Evolutionary conservation across 2,797 vertebrate genomes (phyloP).

Genomic region (Choloepus didactylus): DNA sequence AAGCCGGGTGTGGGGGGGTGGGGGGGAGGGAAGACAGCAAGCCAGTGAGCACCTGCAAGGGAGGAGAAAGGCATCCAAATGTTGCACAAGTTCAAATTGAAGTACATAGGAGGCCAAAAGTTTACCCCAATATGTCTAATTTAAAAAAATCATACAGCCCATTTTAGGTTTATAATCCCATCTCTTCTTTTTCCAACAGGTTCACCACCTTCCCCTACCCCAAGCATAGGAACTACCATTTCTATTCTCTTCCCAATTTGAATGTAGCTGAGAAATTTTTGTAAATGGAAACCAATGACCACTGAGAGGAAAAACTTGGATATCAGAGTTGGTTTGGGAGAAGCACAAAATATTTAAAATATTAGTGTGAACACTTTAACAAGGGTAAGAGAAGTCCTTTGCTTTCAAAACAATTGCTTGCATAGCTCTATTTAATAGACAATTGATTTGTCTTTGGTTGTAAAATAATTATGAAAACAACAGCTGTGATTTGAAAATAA

Average conservation of each 20-base stretch:
- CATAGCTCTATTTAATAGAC: conserved; percentile 14
- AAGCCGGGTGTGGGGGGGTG: no score
- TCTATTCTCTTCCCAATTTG: neutral
- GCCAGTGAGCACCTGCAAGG: neutral
- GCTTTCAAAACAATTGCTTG: conserved; percentile 2
- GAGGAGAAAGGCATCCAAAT: neutral
- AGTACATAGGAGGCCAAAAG: neutral
- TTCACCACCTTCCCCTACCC: neutral
- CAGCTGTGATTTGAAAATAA: conserved; percentile 5
- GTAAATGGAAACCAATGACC: neutral
- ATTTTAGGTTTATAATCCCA: conserved; percentile 26
- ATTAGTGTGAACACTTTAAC: neutral
- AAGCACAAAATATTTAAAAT: conserved; percentile 2
- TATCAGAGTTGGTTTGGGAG: neutral
- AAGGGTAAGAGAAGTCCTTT: neutral
- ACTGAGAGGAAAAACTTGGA: neutral
- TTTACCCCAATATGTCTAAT: neutral
- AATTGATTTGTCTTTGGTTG: neutral
- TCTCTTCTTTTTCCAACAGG: conserved; percentile 18
- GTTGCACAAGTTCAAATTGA: neutral
- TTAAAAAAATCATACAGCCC: neutral
- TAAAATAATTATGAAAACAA: conserved; percentile 59
- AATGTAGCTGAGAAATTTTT: conserved; percentile 46
- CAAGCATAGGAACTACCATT: neutral
- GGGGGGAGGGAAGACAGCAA: no score